phyloP scores from a whole-genome alignment of 2,113 vertebrate species.

The Heliornis fulica region DNA sequence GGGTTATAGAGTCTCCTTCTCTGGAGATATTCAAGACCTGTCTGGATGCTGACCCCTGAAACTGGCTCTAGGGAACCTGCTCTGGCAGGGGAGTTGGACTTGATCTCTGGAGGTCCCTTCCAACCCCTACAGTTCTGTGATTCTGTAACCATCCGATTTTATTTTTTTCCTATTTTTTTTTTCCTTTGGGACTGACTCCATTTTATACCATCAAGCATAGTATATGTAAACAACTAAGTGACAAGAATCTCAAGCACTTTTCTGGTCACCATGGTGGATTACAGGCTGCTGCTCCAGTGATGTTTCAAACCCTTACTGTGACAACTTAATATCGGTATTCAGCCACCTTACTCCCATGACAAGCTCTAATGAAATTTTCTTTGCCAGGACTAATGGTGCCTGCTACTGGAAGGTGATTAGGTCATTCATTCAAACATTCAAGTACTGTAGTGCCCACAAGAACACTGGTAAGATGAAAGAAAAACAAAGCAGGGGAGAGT shows the following conservation, averaged over 20 bases:
- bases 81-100: too few relatives aligned
- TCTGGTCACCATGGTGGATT: background rate
- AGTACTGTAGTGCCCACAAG: background rate
- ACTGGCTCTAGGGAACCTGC: too few relatives aligned
- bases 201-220: background rate
- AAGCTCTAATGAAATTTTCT: slow-evolving; percentile 60
- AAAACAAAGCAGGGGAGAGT: background rate
- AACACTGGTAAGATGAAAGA: background rate
- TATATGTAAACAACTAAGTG: background rate
- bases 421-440: slow-evolving; percentile 47
- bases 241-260: background rate
- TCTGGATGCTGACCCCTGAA: too few relatives aligned
- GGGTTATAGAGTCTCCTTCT: too few relatives aligned
- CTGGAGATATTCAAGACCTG: too few relatives aligned
- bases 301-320: slow-evolving; percentile 23
- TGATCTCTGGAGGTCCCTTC: too few relatives aligned
- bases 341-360: slow-evolving; percentile 38
- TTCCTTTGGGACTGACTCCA: background rate
- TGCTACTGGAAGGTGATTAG: background rate
- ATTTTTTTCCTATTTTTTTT: background rate
- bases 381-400: slow-evolving; percentile 39
- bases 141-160: too few relatives aligned
- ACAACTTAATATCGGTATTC: slow-evolving; percentile 36
- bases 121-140: too few relatives aligned
- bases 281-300: background rate